Base-by-base conservation (phyloP, 2,113 vertebrate genomes). In the Proteles cristata region DNA sequence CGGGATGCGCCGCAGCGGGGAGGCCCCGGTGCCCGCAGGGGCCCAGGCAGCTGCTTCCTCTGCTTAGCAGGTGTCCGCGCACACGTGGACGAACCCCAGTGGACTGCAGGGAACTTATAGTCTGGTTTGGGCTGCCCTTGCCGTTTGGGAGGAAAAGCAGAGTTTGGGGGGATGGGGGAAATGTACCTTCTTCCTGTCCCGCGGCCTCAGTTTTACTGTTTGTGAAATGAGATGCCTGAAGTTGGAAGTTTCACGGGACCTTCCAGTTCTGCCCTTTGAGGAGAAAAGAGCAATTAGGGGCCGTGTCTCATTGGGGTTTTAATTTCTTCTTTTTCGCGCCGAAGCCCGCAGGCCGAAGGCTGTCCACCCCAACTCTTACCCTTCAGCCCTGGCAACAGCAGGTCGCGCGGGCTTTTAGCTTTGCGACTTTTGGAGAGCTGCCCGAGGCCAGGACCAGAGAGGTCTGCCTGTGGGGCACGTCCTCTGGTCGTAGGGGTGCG, bases 191-290 rank as follows among this genome's bases (percentile, higher is more conserved):
- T 74, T 85, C n/a, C 28, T 3, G 4, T 73, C 39, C 23, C 31
- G 43, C 58, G 55, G 45, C 55, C 79, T 74, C 66, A 66, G 19
- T 76, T 91, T 88, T 76, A 71, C 69, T 68, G 53, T 94, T 63
- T 94, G 84, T 87, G 65, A 95, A 92, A 93, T 17, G 50, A 84
- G 33, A n/a, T 10, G 3, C 80, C 23, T 65, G 48, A 92, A 92
- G 50, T 43, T 71, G 87, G 79, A 90, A 69, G 58, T 88, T 63
- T 58, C 84, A 28, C 2, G 5, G 85, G 23, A 58, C 68, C 65
- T 93, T 89, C 55, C 23, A 55, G 23, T 86, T 83, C 25, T 0
- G 1, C n/a, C 31, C 31, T 92, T 43, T n/a, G 66, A 89, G 31
- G n/a, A 85, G 90, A 45, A 88, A 96, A 63, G 16, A 63, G n/a